Conservation (phyloP, 2,888 invertebrate species). For the Eristalis arbustorum region DNA sequence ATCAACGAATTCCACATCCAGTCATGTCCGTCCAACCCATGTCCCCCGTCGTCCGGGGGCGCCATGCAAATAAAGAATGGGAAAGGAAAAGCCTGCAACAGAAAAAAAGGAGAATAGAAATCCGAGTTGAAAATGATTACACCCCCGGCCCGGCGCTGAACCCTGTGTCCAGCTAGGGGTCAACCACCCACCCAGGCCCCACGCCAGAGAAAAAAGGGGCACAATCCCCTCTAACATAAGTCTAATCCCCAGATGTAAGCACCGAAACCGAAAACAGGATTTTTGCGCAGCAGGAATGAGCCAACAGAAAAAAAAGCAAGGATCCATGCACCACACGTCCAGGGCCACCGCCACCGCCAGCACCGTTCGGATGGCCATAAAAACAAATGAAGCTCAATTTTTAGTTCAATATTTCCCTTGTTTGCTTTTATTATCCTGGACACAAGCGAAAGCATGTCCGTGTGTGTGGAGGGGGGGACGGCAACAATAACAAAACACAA, state of each 20-base stretch:
- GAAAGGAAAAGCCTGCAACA: not conserved
- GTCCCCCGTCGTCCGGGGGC: slow-evolving; percentile 1
- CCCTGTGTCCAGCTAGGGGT: not conserved
- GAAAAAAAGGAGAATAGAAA: slow-evolving; percentile 9
- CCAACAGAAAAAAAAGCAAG: slow-evolving; percentile 3
- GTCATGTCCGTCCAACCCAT: not conserved
- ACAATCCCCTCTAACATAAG: slow-evolving; percentile 22
- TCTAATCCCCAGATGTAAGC: slow-evolving; percentile 61
- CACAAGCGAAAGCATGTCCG: not conserved
- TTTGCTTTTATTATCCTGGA: slow-evolving; percentile 66
- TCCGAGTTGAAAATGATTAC: slow-evolving; percentile 27
- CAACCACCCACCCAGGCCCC: no score
- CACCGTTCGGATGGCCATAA: slow-evolving; percentile 61
- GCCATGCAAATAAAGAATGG: slow-evolving; percentile 12
- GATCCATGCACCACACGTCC: slow-evolving; percentile 40
- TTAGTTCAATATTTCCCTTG: slow-evolving; percentile 69
- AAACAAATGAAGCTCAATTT: slow-evolving; percentile 71
- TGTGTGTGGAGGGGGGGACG: not conserved
- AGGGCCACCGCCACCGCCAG: not conserved
- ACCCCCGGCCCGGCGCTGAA: not conserved
- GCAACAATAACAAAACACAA: slow-evolving; percentile 49
- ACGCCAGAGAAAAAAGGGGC: not conserved
- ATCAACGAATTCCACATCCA: slow-evolving; percentile 39
- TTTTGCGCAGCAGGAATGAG: not conserved
- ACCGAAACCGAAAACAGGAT: slow-evolving; percentile 3